phyloP scores from a whole-genome alignment of 2,797 vertebrate genomes.

The Rhinogobio ventralis region DNA sequence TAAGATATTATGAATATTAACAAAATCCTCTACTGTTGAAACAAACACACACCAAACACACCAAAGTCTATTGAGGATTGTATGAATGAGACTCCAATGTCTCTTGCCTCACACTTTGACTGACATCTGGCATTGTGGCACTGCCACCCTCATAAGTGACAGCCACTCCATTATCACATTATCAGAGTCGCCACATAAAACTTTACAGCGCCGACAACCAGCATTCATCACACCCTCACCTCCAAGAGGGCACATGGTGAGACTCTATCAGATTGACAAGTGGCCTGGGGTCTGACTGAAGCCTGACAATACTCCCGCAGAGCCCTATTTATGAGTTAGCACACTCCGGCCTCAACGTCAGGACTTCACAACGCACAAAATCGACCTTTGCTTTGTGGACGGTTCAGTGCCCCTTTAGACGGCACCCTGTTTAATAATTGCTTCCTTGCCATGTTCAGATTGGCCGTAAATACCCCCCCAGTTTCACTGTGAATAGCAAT shows the following conservation, averaged over 20 bases:
- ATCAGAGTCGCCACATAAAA: constrained; percentile 64
- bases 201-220: constrained; percentile 60
- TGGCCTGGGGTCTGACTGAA: constrained; percentile 47
- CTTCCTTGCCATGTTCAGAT: constrained; percentile 36
- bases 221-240: constrained; percentile 62
- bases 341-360: not conserved
- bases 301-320: constrained; percentile 37
- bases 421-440: constrained; percentile 42
- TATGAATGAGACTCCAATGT: constrained; percentile 1
- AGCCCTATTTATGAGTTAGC: constrained; percentile 15
- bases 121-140: constrained; percentile 25
- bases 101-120: constrained; percentile 20
- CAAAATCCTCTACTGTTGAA: not conserved
- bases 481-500: constrained; percentile 34
- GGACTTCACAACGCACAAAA: constrained; percentile 24
- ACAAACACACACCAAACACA: constrained; percentile 11
- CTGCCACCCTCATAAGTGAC: constrained; percentile 50
- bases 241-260: constrained; percentile 52
- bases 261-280: constrained; percentile 43
- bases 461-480: constrained; percentile 12
- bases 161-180: constrained; percentile 66
- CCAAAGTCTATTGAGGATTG: not conserved
- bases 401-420: constrained; percentile 30
- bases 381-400: constrained; percentile 41
- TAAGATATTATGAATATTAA: not conserved